phyloP scores from a whole-genome alignment of 2,888 invertebrate species.

The Zhuqinia jingwanae region DNA sequence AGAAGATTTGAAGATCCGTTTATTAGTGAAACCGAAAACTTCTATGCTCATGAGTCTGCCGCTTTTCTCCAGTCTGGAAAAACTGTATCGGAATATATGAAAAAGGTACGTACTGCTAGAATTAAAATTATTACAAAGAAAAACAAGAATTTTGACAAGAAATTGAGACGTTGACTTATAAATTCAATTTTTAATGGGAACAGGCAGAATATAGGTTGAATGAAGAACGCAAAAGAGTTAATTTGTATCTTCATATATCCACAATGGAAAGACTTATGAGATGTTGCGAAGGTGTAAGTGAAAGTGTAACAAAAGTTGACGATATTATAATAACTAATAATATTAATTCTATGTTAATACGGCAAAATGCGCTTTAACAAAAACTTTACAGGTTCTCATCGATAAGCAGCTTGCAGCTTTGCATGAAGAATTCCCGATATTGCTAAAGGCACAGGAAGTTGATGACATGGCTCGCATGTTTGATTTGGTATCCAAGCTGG shows the following conservation, averaged over 20 bases:
- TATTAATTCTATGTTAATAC: too few relatives aligned
- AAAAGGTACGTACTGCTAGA: too few relatives aligned
- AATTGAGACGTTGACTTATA: too few relatives aligned
- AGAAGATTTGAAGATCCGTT: constrained; percentile 66
- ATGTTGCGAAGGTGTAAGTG: constrained; percentile 63
- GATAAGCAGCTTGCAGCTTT: constrained; percentile 54
- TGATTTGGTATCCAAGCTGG: constrained; percentile 60
- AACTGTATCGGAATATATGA: constrained; percentile 54
- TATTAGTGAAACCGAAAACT: constrained; percentile 64
- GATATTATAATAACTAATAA: too few relatives aligned
- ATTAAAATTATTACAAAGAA: too few relatives aligned
- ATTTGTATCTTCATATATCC: constrained; percentile 61
- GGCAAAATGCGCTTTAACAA: too few relatives aligned
- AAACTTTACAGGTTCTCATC: constrained; percentile 64
- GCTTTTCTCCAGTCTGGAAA: constrained; percentile 50
- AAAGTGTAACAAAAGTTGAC: too few relatives aligned
- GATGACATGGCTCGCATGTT: constrained; percentile 68
- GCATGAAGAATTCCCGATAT: constrained; percentile 65
- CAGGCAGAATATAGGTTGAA: constrained; percentile 61
- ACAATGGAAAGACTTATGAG: constrained; percentile 67
- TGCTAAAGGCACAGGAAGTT: constrained; percentile 44
- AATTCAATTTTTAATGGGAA: too few relatives aligned
- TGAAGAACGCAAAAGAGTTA: constrained; percentile 66
- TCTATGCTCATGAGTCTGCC: constrained; percentile 56
- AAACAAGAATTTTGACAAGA: too few relatives aligned